phyloP scores from a whole-genome alignment of 1,140 invertebrate species.

The Argopecten irradians region DNA sequence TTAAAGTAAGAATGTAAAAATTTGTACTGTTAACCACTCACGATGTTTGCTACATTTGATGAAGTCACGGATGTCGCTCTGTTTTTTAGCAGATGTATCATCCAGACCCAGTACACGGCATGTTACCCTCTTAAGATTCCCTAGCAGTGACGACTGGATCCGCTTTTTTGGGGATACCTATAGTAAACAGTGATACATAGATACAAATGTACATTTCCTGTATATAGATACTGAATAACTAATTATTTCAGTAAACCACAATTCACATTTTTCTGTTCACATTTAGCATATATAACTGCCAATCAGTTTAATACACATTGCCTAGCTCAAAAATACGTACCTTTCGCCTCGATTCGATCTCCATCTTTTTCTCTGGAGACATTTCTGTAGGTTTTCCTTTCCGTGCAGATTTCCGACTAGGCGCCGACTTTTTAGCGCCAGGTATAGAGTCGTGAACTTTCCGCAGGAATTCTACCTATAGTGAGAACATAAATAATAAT shows the following conservation, averaged over 20 bases:
- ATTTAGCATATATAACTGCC: too few species aligned
- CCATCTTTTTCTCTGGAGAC: constrained; percentile 42
- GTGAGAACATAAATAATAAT: too few species aligned
- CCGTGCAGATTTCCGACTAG: neutral
- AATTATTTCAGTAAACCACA: too few species aligned
- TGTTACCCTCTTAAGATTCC: constrained; percentile 10
- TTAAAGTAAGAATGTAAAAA: too few species aligned
- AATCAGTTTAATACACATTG: too few species aligned
- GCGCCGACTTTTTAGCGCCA: neutral
- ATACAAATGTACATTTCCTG: too few species aligned
- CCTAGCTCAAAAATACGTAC: too few species aligned
- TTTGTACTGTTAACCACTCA: neutral
- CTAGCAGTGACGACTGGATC: constrained; percentile 27
- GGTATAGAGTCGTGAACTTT: neutral
- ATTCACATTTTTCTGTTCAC: too few species aligned
- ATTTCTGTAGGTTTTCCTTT: neutral
- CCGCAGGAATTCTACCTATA: neutral
- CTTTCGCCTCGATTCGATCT: constrained; percentile 43
- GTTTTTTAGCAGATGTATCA: neutral
- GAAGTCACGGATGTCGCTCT: constrained; percentile 27
- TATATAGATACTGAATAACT: too few species aligned
- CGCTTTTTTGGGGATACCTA: constrained; percentile 48
- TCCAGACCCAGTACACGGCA: constrained; percentile 30
- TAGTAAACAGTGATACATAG: too few species aligned
- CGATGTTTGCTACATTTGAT: neutral